phyloP scores from a whole-genome alignment of 2,113 vertebrate species.

The Rhegmatorhina hoffmannsi region DNA sequence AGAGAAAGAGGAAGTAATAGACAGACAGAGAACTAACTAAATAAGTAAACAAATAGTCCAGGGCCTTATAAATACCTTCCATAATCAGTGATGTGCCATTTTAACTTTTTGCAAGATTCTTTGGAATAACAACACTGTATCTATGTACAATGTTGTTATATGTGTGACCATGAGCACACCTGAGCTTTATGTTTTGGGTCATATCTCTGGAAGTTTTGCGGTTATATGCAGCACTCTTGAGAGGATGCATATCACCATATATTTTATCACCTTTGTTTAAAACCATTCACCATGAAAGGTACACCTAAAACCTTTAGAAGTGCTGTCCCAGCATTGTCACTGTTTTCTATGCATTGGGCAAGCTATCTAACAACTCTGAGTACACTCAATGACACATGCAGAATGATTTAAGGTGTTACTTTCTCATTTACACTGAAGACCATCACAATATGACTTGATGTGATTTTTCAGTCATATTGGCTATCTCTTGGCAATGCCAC shows the following conservation, averaged over 20 bases:
- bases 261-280: background rate
- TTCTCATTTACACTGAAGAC: background rate
- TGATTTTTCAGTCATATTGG: background rate
- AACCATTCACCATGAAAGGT: background rate
- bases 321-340: background rate
- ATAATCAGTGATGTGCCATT: background rate
- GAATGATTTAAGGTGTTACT: background rate
- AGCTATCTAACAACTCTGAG: background rate
- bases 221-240: fast-evolving
- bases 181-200: background rate
- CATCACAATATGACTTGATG: fast-evolving
- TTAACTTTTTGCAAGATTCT: background rate
- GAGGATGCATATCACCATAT: background rate
- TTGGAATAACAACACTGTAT: background rate
- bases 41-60: too few relatives aligned
- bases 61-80: background rate
- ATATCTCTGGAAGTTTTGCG: background rate
- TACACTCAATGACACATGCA: background rate
- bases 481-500: background rate
- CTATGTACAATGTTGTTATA: background rate
- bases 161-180: fast-evolving
- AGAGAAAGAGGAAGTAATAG: too few relatives aligned
- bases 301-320: background rate
- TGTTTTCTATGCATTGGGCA: background rate
- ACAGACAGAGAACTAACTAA: too few relatives aligned